Evolutionary conservation across 2,113 vertebrate genomes (phyloP).

Genomic region (Catagonus wagneri): DNA sequence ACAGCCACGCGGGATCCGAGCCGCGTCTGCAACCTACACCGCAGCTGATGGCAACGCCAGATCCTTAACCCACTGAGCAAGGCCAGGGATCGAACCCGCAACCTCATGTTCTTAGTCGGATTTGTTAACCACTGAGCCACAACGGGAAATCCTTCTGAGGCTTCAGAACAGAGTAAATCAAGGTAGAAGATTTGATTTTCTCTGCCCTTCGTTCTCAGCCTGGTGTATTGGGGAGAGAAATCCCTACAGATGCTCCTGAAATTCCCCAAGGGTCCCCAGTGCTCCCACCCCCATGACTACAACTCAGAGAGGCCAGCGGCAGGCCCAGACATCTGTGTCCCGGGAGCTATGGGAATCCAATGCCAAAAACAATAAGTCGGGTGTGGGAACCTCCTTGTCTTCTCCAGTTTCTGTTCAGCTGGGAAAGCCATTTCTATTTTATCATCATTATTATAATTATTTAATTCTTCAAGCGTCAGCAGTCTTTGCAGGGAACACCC

Average conservation of each 20-base stretch:
- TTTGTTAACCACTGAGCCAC: too few relatives aligned
- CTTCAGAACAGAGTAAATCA: background rate
- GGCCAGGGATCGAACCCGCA: too few relatives aligned
- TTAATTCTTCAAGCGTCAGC: conserved; percentile 76
- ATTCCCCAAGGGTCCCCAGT: conserved; percentile 60
- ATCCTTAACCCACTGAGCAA: too few relatives aligned
- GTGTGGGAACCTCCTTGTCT: conserved; percentile 76
- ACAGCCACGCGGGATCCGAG: too few relatives aligned
- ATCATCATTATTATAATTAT: conserved; percentile 76
- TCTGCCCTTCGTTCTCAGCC: conserved; percentile 2
- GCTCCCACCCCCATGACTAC: conserved; percentile 28
- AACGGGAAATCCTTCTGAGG: too few relatives aligned
- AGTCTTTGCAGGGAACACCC: conserved; percentile 76
- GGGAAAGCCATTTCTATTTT: conserved; percentile 80
- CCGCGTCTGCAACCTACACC: too few relatives aligned
- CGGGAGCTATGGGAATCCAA: conserved; percentile 2
- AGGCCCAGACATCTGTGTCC: conserved; percentile 70
- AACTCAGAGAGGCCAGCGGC: conserved; percentile 50
- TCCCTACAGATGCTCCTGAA: conserved; percentile 62
- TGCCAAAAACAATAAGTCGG: conserved; percentile 77
- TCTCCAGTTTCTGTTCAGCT: conserved; percentile 79
- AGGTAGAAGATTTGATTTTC: conserved; percentile 25
- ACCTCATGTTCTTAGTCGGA: too few relatives aligned
- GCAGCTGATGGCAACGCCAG: too few relatives aligned
- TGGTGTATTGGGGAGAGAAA: background rate